A percentile compares a stretch with the other conserved stretches of the same genome.
phyloP scores from a whole-genome alignment of 2,888 invertebrate genomes.

The Metellina segmentata region DNA sequence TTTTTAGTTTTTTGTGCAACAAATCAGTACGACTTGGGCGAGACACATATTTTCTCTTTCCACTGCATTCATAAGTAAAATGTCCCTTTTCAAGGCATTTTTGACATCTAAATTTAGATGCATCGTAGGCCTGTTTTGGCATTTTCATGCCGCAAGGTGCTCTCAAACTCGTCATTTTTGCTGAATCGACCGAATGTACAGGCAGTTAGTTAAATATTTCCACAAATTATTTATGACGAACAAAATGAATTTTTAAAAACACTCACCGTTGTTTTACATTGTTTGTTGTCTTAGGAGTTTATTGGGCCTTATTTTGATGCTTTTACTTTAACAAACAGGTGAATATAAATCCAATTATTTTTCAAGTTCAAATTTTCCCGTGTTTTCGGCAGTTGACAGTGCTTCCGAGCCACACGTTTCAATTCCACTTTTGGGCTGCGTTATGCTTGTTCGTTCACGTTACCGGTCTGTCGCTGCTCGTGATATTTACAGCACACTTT shows the following conservation, averaged over 20 bases:
- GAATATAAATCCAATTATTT: too few relatives aligned
- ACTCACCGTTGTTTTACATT: too few relatives aligned
- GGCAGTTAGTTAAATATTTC: not conserved
- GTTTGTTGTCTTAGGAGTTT: too few relatives aligned
- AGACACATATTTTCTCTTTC: slow-evolving; percentile 92
- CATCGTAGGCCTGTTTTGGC: slow-evolving; percentile 29
- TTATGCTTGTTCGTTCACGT: too few relatives aligned
- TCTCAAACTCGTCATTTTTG: slow-evolving; percentile 32
- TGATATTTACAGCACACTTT: too few relatives aligned
- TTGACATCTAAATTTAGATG: slow-evolving; percentile 87
- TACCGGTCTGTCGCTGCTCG: too few relatives aligned
- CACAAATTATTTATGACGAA: not conserved
- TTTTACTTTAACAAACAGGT: too few relatives aligned
- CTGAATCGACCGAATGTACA: not conserved
- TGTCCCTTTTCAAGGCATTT: slow-evolving; percentile 96
- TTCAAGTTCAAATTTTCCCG: too few relatives aligned
- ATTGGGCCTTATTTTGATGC: too few relatives aligned
- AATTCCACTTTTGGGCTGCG: too few relatives aligned
- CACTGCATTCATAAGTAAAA: slow-evolving; percentile 96
- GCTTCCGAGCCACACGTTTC: too few relatives aligned
- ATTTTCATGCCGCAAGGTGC: not conserved
- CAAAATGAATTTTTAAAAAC: not conserved
- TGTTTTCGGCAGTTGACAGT: too few relatives aligned
- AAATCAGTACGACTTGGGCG: slow-evolving; percentile 91
- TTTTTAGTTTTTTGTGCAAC: slow-evolving; percentile 86